Conservation (phyloP, 2,888 invertebrate species). For the Drosophila multiciliata region DNA sequence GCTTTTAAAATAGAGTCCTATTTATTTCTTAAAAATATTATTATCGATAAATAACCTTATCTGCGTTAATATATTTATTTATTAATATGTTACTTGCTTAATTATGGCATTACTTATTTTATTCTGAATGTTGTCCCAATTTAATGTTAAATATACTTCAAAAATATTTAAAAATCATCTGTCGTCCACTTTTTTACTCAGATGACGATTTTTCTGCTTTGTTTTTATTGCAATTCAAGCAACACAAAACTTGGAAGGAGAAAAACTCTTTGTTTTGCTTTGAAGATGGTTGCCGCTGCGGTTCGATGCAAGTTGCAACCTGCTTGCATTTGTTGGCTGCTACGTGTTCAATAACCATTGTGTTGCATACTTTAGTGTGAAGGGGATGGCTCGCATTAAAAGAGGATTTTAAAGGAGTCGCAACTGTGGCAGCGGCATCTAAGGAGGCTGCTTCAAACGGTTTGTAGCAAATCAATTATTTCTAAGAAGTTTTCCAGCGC, state of each 20-base stretch:
- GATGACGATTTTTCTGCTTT: slow-evolving; percentile 8
- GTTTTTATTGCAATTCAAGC: slow-evolving; percentile 52
- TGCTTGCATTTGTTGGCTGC: slow-evolving; percentile 41
- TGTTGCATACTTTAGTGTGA: slow-evolving; percentile 72
- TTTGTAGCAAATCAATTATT: slow-evolving; percentile 76
- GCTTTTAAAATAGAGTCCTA: neutral
- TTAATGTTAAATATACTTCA: neutral
- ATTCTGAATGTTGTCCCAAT: neutral
- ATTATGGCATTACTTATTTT: neutral
- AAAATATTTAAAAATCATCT: neutral
- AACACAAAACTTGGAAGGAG: slow-evolving; percentile 31
- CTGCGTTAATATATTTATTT: neutral
- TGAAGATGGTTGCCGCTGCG: slow-evolving; percentile 57
- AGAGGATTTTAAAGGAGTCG: slow-evolving; percentile 53
- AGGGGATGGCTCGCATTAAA: slow-evolving; percentile 56
- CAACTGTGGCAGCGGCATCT: slow-evolving; percentile 12
- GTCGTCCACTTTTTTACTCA: slow-evolving; percentile 17
- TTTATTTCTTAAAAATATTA: neutral
- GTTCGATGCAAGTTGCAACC: slow-evolving; percentile 26
- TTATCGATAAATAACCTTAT: neutral
- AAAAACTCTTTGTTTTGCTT: slow-evolving; percentile 73
- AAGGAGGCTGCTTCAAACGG: slow-evolving; percentile 63
- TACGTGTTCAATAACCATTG: slow-evolving; percentile 76
- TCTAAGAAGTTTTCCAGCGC: slow-evolving; percentile 71
- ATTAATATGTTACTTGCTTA: neutral